These are phyloP conservation scores for Magallana angulata DNA, from an alignment of 1,140 invertebrate species.

Conservation along the genomic window DNA sequence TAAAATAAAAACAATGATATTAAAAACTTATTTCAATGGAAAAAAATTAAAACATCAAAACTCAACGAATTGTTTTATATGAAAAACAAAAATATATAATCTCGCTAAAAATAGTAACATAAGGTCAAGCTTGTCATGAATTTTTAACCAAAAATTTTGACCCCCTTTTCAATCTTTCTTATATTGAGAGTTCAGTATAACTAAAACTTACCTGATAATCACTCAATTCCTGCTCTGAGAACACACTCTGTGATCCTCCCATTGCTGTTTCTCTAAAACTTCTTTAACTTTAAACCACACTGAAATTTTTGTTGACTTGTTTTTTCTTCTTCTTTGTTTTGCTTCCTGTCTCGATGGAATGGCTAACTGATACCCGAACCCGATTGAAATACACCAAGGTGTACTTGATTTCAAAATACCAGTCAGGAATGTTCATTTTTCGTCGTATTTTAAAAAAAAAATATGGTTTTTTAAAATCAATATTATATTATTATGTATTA, in stretches of 20 bases:
- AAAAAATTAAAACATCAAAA: too few relatives aligned
- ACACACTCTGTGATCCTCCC: constrained; percentile 78
- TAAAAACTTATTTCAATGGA: too few relatives aligned
- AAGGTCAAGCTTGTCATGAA: not conserved
- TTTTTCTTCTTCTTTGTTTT: constrained; percentile 21
- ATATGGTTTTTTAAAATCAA: too few relatives aligned
- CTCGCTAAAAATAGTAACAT: not conserved
- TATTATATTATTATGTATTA: too few relatives aligned
- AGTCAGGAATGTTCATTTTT: too few relatives aligned
- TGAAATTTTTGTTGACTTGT: not conserved
- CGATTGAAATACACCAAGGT: not conserved
- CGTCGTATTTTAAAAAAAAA: too few relatives aligned
- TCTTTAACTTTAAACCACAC: too few relatives aligned
- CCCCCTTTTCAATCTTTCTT: not conserved
- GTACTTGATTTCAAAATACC: not conserved
- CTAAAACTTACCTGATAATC: constrained; percentile 88
- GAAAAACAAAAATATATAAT: constrained; percentile 36
- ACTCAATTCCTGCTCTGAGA: constrained; percentile 91
- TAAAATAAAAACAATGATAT: not conserved
- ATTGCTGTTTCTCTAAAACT: constrained; percentile 51
- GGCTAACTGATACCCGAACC: constrained; percentile 40
- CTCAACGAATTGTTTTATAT: constrained; percentile 23
- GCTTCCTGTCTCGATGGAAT: not conserved
- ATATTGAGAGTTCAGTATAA: not conserved
- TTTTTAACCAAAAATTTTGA: not conserved